These are phyloP conservation scores for Lydus trimaculatus DNA, from an alignment of 2,888 invertebrate genomes.

Conservation along the genomic window DNA sequence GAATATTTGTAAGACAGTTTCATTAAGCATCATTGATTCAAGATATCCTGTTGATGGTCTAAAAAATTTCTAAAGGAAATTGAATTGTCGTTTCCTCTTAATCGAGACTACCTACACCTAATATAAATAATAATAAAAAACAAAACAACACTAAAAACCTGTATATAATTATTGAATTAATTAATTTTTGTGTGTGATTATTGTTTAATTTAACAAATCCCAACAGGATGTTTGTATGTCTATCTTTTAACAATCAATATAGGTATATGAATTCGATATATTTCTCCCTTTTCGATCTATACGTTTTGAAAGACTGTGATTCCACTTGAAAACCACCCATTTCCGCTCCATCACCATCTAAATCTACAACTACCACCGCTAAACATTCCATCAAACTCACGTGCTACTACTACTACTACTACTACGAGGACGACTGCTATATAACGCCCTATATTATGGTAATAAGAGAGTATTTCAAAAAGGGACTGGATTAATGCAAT, in stretches of 20 bases:
- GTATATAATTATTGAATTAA: slow-evolving; percentile 18
- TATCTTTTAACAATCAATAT: not conserved
- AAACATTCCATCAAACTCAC: slow-evolving; percentile 23
- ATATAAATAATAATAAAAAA: slow-evolving; percentile 19
- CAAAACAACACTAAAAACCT: slow-evolving; percentile 29
- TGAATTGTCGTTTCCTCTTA: slow-evolving; percentile 36
- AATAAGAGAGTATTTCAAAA: slow-evolving; percentile 25
- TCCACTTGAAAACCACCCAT: slow-evolving; percentile 51
- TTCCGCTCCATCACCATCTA: slow-evolving; percentile 47
- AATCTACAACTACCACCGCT: slow-evolving; percentile 9
- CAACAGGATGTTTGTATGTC: slow-evolving; percentile 29
- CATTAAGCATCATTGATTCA: slow-evolving; percentile 15
- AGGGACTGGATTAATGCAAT: not conserved
- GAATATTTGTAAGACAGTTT: slow-evolving; percentile 29
- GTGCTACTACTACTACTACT: slow-evolving; percentile 19
- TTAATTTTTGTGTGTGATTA: slow-evolving; percentile 19
- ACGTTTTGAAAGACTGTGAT: slow-evolving; percentile 20
- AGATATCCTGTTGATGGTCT: slow-evolving; percentile 22
- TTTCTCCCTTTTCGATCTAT: not conserved
- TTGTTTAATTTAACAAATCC: not conserved
- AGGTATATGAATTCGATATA: not conserved
- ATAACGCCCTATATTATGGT: slow-evolving; percentile 12
- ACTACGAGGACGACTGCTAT: not conserved
- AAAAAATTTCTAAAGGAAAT: slow-evolving; percentile 33
- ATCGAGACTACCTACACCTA: too few relatives aligned